Evolutionary conservation across 1,140 invertebrate genomes (phyloP).

Genomic region (Sinonovacula constricta): DNA sequence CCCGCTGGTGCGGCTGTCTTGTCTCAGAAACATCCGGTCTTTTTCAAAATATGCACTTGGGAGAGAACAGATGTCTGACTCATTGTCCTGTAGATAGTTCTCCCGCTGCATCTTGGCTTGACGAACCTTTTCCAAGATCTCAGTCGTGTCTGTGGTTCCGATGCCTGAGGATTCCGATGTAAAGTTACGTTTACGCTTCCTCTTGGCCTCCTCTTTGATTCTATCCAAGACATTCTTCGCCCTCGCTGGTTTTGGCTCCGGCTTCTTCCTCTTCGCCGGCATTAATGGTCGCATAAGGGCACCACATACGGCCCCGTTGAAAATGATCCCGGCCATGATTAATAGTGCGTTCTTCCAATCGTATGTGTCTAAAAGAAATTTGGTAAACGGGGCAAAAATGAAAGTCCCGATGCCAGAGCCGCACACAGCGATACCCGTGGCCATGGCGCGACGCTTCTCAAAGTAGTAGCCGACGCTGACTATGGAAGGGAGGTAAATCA

Average conservation of each 20-base stretch:
- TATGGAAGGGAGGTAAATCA: slow-evolving; percentile 96
- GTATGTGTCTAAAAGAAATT: slow-evolving; percentile 63
- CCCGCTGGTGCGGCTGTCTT: slow-evolving; percentile 18
- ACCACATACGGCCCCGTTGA: slow-evolving; percentile 95
- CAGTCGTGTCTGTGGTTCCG: slow-evolving; percentile 56
- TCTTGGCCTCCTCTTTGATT: slow-evolving; percentile 71
- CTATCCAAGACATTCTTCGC: slow-evolving; percentile 70
- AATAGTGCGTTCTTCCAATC: slow-evolving; percentile 95
- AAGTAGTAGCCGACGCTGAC: slow-evolving; percentile 97
- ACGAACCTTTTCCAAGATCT: slow-evolving; percentile 79
- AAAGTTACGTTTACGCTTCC: slow-evolving; percentile 14
- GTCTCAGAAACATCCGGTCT: slow-evolving; percentile 34
- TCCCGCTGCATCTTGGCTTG: slow-evolving; percentile 82
- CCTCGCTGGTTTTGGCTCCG: slow-evolving; percentile 72
- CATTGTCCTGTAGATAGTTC: slow-evolving; percentile 70
- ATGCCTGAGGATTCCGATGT: slow-evolving; percentile 45
- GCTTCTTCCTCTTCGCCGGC: slow-evolving; percentile 84
- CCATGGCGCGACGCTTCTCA: slow-evolving; percentile 92
- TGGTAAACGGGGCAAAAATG: slow-evolving; percentile 87
- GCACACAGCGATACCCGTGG: slow-evolving; percentile 96
- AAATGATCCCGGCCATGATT: slow-evolving; percentile 93
- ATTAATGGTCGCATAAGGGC: slow-evolving; percentile 93
- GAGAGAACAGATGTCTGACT: slow-evolving; percentile 71
- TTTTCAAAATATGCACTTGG: slow-evolving; percentile 71
- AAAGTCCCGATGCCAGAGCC: slow-evolving; percentile 92